phyloP scores from a whole-genome alignment of 2,888 invertebrate genomes.

The Harpalus rubripes region DNA sequence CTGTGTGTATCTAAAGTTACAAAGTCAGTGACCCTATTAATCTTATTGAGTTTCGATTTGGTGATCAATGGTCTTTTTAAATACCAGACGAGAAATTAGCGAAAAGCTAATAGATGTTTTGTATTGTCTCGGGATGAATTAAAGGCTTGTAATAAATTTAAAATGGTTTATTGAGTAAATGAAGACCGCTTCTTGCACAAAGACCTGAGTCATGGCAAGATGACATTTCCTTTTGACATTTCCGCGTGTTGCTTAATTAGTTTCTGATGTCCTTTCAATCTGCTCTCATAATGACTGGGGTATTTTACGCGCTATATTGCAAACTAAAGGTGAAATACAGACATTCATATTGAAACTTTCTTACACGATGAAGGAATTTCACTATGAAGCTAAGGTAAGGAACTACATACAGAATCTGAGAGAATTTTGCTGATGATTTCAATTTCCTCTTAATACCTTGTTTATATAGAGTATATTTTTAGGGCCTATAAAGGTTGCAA shows the following conservation, averaged over 20 bases:
- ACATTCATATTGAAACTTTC: not conserved
- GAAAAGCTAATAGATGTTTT: not conserved
- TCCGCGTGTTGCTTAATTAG: conserved; percentile 41
- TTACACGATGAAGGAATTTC: too few species aligned
- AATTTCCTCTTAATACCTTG: too few species aligned
- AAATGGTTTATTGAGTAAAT: not conserved
- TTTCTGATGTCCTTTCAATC: conserved; percentile 59
- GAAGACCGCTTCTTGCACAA: not conserved
- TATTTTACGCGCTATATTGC: not conserved
- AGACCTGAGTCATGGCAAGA: conserved; percentile 4
- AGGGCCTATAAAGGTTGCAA: too few species aligned
- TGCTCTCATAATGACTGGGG: conserved; percentile 33
- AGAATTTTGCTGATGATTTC: too few species aligned
- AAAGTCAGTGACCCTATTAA: too few species aligned
- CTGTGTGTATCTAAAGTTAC: too few species aligned
- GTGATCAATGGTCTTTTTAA: not conserved
- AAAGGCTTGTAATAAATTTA: conserved; percentile 1
- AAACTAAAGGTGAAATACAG: not conserved
- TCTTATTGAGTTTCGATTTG: too few species aligned
- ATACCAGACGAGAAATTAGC: not conserved
- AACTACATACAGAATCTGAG: too few species aligned
- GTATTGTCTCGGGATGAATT: not conserved
- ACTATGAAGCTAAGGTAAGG: too few species aligned
- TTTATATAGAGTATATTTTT: too few species aligned
- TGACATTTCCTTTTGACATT: conserved; percentile 36